These are phyloP conservation scores for Drosophila repleta DNA, from an alignment of 1,140 invertebrate genomes.

Conservation along the genomic window DNA sequence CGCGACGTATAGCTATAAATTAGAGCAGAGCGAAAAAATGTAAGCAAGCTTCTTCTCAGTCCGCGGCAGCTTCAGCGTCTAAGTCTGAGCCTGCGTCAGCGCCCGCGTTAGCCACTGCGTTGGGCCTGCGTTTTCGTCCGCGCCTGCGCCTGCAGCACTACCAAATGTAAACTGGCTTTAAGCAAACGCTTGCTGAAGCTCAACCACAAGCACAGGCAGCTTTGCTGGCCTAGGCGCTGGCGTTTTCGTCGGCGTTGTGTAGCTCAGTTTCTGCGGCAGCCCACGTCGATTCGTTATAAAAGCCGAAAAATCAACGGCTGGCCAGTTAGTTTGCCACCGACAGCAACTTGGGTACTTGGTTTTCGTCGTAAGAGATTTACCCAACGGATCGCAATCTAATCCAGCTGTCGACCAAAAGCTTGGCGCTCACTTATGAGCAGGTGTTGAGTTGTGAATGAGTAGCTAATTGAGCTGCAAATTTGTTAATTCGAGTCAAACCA, in stretches of 20 bases:
- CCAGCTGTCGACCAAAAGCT: conserved; percentile 33
- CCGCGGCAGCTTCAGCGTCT: conserved; percentile 36
- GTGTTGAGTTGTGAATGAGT: conserved; percentile 55
- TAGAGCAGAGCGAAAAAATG: conserved; percentile 62
- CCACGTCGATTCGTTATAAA: conserved; percentile 69
- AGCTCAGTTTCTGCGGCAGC: conserved; percentile 9
- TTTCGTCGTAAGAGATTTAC: conserved; percentile 51
- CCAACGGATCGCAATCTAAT: conserved; percentile 25
- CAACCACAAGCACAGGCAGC: conserved; percentile 20
- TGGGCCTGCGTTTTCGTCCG: conserved; percentile 6
- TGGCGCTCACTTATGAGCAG: conserved; percentile 43
- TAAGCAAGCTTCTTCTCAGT: conserved; percentile 71
- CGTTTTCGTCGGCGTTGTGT: conserved; percentile 9
- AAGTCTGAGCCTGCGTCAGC: neutral
- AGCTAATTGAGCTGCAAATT: conserved; percentile 63
- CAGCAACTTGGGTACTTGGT: conserved; percentile 67
- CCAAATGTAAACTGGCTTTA: conserved; percentile 40
- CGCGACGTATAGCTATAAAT: conserved; percentile 43
- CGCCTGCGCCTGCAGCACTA: conserved; percentile 14
- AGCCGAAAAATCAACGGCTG: conserved; percentile 67
- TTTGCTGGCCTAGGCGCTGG: conserved; percentile 10
- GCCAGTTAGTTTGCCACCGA: conserved; percentile 66
- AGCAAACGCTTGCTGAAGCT: conserved; percentile 5
- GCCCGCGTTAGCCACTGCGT: neutral
- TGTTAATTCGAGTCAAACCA: conserved; percentile 42